These are phyloP conservation scores for Pteropus rufus DNA, from an alignment of 2,797 vertebrate species.

Conservation along the genomic window DNA sequence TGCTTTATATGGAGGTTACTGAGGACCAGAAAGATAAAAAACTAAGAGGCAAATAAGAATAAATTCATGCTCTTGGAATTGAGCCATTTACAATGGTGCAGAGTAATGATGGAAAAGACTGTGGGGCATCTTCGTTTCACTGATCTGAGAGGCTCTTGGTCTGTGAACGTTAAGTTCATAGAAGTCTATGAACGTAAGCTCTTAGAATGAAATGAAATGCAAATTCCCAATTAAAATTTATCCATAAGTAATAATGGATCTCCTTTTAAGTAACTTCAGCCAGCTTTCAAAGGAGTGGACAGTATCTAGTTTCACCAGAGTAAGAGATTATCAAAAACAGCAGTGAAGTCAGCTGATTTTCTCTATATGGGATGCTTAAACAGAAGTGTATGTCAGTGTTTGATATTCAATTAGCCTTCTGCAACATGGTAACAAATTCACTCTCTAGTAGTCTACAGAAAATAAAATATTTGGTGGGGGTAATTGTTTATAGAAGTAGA, in stretches of 20 bases:
- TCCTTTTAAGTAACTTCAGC: not conserved
- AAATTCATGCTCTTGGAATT: not conserved
- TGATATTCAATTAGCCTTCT: slow-evolving; percentile 46
- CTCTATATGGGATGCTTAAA: not conserved
- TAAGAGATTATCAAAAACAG: slow-evolving; percentile 27
- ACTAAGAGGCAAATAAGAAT: not conserved
- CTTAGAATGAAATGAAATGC: not conserved
- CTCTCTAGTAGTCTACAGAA: not conserved
- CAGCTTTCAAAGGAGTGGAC: slow-evolving; percentile 1
- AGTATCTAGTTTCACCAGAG: not conserved
- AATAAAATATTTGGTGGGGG: not conserved
- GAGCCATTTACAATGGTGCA: not conserved
- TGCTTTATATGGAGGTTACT: not conserved
- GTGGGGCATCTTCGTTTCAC: not conserved
- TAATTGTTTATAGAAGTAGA: slow-evolving; percentile 21
- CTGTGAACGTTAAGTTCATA: too few relatives aligned
- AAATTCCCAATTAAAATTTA: not conserved
- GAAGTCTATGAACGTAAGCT: not conserved
- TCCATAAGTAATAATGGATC: not conserved
- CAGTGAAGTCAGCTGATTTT: not conserved
- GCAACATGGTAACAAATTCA: slow-evolving; percentile 42
- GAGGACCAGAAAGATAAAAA: not conserved
- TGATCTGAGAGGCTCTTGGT: not conserved
- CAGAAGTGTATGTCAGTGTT: not conserved
- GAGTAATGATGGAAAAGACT: not conserved